phyloP scores from a whole-genome alignment of 2,797 vertebrate genomes.

The Microctenopoma lineatum region DNA sequence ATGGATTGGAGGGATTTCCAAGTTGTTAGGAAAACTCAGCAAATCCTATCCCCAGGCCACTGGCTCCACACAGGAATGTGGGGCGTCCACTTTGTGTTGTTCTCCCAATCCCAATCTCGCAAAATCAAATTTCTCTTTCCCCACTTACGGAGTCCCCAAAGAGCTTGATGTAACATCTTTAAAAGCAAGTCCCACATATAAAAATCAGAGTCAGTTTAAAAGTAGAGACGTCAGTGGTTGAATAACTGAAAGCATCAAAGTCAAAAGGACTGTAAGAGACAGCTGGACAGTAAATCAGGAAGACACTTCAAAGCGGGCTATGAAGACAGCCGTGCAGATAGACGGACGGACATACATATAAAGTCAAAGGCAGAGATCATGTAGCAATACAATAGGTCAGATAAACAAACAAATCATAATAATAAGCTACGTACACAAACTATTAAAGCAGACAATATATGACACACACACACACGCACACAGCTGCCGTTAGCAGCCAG shows the following conservation, averaged over 20 bases:
- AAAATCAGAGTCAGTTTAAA: constrained; percentile 59
- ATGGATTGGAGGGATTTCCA: constrained; percentile 72
- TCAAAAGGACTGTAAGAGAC: constrained; percentile 68
- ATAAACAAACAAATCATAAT: constrained; percentile 62
- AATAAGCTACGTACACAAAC: constrained; percentile 60
- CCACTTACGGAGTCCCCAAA: constrained; percentile 66
- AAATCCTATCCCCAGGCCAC: constrained; percentile 76
- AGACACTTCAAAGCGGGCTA: constrained; percentile 70
- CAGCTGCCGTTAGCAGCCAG: constrained; percentile 69
- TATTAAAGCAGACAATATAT: constrained; percentile 57
- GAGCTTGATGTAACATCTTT: constrained; percentile 64
- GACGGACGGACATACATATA: constrained; percentile 43
- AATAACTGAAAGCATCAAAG: constrained; percentile 70
- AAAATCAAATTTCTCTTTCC: constrained; percentile 79
- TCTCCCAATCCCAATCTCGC: constrained; percentile 67
- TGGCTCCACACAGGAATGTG: constrained; percentile 76
- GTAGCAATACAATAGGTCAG: constrained; percentile 48
- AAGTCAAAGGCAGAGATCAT: constrained; percentile 45
- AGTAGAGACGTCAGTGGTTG: constrained; percentile 53
- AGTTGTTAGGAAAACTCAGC: constrained; percentile 73
- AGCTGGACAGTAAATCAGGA: constrained; percentile 71
- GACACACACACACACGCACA: constrained; percentile 34
- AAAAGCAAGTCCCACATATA: constrained; percentile 58
- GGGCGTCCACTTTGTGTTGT: constrained; percentile 71
- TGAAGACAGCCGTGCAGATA: constrained; percentile 50